Evolutionary conservation across 2,113 vertebrate genomes (phyloP), one percentile per base, ranked within the genome.

Genomic region (Holacanthus passer): DNA sequence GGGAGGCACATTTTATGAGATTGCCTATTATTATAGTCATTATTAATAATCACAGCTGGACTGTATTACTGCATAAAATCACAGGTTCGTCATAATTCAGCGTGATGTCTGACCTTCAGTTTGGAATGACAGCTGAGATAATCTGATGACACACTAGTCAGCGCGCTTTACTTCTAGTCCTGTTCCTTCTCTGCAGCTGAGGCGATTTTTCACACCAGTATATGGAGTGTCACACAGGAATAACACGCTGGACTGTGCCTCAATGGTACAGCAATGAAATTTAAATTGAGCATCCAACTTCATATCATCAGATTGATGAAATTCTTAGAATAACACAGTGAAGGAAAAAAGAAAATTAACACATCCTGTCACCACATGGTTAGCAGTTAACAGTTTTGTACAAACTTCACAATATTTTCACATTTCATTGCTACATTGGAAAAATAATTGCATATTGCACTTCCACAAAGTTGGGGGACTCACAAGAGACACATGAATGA

Each of bases 1-100:
- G 17, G 65, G 72, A 62, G 71, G 50, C 24, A 32, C 39, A 5
- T 80, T 50, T 78, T 37, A 60, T 53, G 37, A 41, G 20, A 66
- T n/a, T 37, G 20, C 7, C 56, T 67, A 20, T 79, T 69, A 85
- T 83, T 59, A 70, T 19, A 24, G 56, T 73, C 69, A 73, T 79
- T 73, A 81, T 79, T 82, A 85, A 84, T 77, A 73, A 82, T 60
- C 68, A 58, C 73, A 65, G 68, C 80, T 69, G 70, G 63, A 67
- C 31, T 72, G 31, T 22, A 69, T 68, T 50, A 56, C 32, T 10
- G 56, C 17, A 37, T 53, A 48, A 58, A 68, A 75, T 88, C 59
- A 58, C 22, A 52, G 66, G 53, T 56, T 53, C 10, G 31, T 83
- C 7, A 69, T 83, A 60, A 89, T 52, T 66, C 39, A 73, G 50